Evolutionary conservation across 1,140 invertebrate genomes (phyloP), one percentile per base, ranked within the genome.

Genomic region (Dinoponera quadriceps): DNA sequence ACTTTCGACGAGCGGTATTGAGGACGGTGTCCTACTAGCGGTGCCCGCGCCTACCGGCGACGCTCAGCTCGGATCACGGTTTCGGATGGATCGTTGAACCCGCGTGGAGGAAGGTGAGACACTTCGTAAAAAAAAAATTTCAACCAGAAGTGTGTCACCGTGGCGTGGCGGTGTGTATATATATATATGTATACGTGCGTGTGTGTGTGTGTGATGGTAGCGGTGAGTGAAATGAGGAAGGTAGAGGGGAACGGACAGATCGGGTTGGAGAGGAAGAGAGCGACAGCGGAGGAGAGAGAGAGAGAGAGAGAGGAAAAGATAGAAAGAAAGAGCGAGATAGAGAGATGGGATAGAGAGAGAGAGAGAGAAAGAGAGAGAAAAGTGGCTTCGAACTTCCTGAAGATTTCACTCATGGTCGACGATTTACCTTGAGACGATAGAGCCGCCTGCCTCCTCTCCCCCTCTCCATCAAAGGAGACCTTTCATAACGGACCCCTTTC

Each of bases 41-140:
- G 73, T 68, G 81, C 66, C 66, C 54, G 80, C 44, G 48, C 51
- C 63, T 63, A 59, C 44, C 20, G 25, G 48, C 78, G n/a, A n/a
- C n/a, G n/a, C n/a, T n/a, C n/a, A n/a, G 49, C 71, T 75, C 68
- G 82, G 72, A 87, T 86, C 85, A 57, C 27, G 62, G 59, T 87
- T 69, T 72, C 38, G 86, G 85, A 87, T 87, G 82, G 85, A 87
- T 87, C 86, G 85, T 87, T 87, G 86, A 87, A 87, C 86, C 57
- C 73, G 57, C 48, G 48, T 60, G 54, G 49, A 68, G 33, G 75
- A 80, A 80, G 75, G 55, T 84, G 82, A 86, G 84, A 87, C 85
- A 68, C 68, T 48, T 86, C 16, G 71, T 11, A 73, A 83, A 83
- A 77, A n/a, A 87, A 62, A 74, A 71, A 71, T 75, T 83, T 65